Conservation (phyloP, 2,888 invertebrate genomes). For the Bimastos eiseni region DNA sequence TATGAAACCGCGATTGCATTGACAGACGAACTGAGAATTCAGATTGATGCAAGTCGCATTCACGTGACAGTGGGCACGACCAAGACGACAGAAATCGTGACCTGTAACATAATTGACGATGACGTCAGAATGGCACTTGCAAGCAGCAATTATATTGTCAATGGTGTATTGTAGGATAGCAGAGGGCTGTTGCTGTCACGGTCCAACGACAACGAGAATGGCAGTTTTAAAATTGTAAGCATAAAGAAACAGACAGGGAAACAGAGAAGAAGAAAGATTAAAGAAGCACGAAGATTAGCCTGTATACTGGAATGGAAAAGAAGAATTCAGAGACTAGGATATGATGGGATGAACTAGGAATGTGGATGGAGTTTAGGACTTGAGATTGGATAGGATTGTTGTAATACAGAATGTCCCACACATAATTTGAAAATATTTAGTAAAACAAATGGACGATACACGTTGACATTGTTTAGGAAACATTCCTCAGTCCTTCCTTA, state of each 20-base stretch:
- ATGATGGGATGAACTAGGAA: not conserved
- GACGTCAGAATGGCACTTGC: not conserved
- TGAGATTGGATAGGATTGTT: not conserved
- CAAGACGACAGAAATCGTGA: slow-evolving; percentile 19
- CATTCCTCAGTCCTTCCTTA: not conserved
- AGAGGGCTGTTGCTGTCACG: not conserved
- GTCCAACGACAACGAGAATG: no score
- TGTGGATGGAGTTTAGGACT: not conserved
- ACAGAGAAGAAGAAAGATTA: no score
- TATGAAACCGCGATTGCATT: slow-evolving; percentile 9
- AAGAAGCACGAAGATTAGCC: no score
- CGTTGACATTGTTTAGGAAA: no score
- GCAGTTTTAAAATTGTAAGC: no score
- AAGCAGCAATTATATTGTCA: not conserved
- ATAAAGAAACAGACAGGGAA: no score
- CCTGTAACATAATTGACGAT: not conserved
- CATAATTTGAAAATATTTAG: no score
- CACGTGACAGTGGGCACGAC: not conserved
- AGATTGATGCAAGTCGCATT: slow-evolving; percentile 26
- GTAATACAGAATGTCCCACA: no score
- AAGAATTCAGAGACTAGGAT: not conserved
- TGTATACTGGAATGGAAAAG: no score
- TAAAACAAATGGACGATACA: no score
- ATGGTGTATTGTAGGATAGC: not conserved
- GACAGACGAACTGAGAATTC: slow-evolving; percentile 4